Base-by-base conservation (phyloP, 1,140 invertebrate genomes). In the Lutraria rhynchaena region DNA sequence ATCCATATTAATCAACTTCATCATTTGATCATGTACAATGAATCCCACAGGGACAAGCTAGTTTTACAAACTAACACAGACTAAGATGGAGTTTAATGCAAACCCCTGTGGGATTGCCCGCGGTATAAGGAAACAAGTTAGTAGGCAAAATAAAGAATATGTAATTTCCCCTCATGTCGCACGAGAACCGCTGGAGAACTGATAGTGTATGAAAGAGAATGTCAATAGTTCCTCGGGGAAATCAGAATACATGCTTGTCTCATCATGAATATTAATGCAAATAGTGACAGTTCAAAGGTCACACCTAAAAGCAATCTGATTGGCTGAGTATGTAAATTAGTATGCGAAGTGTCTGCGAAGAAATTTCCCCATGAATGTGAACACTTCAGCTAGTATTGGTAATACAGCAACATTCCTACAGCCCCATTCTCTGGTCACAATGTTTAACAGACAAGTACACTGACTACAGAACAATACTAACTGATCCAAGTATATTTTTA, bases 241-340 rank as follows among this genome's bases (percentile, higher is more conserved):
- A 81, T 81, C 46, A 81, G 49, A 41, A 81, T 57, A 41, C 65
- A 61, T 80, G 55, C 65, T 81, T 41, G 49, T 37, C 58, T 60
- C 31, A 53, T 57, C 17, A 60, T 60, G 77, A 70, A 81, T 81
- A 81, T 71, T 71, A 71, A 81, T 81, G 55, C 31, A 41, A 22
- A 31, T 24, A 53, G 46, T 77, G 75, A 77, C 75, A 77, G 75
- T 27, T 77, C 46, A 77, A 37, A 67, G 75, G 44, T 77, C 46
- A 67, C 33, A 37, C 33, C 15, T 35, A n/a, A 3, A 49, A 17
- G 5, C 33, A 22, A 27, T 46, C 37, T 69, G 65, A 69, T 69
- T 69, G 65, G 65, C 41, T 69, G 29, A 63, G 11, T 2, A 1
- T 1, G 31, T 33, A n/a, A 33, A 41, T 41, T 41, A 41, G 37